Evolutionary conservation across 2,797 vertebrate genomes (phyloP), one percentile per base, ranked within the genome.

Genomic region (Petrocephalus schoutedeni): DNA sequence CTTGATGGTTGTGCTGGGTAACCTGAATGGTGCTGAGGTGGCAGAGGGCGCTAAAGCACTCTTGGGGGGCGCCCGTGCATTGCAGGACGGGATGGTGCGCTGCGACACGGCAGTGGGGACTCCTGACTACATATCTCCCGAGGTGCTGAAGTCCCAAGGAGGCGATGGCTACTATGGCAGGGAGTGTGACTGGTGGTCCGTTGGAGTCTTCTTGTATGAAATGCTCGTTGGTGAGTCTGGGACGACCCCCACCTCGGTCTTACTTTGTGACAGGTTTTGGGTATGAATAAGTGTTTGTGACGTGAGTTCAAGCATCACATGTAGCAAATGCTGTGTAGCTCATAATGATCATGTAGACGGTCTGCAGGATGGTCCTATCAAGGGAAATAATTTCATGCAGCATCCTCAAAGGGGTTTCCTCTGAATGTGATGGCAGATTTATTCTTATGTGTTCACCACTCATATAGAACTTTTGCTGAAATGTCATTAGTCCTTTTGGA

Each of bases 131-230:
- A 99, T 99, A 95, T 99, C 98, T 45, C 98, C 98, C 1, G 98
- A 99, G 96, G 98, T 99, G 91, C 91, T 99, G 91, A 99, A 99
- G 94, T 99, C 98, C 88, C 98, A 99, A 93, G 98, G 98, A 89
- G 98, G 98, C 88, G 98, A 99, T 89, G 98, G 98, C 87, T 99
- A 98, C 93, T 99, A 99, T 71, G 98, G 98, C 90, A 92, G 97
- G 93, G 98, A 99, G 94, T 99, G 98, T 87, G 98, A 99, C 95
- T 99, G 98, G 98, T 99, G 98, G 98, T 99, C 98, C 16, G 98
- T 99, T 90, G 98, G 98, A 58, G 98, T 99, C 86, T 99, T 99
- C 94, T 94, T 99, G 88, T 99, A 98, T 90, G 98, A 99, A 94
- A 99, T 99, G 98, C 98, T 99, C 87, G 98, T 99, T 56, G 98